These are phyloP conservation scores for Drosophila micromelanica DNA, from an alignment of 1,140 invertebrate species.

Conservation along the genomic window DNA sequence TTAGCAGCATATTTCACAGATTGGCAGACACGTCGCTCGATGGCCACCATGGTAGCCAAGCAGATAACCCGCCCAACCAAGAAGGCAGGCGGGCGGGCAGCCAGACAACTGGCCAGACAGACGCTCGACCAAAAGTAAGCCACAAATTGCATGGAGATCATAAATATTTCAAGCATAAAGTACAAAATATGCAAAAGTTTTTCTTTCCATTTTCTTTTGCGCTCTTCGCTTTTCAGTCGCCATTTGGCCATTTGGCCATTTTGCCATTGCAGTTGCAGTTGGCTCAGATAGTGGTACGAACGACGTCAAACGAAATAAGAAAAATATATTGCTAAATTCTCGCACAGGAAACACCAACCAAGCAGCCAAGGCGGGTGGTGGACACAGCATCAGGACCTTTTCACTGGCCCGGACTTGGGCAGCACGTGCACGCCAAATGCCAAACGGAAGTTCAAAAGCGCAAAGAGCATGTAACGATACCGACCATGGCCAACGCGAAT, in stretches of 20 bases:
- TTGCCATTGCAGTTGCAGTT: constrained; percentile 31
- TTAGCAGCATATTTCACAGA: constrained; percentile 83
- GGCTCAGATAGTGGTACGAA: constrained; percentile 46
- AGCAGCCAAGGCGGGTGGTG: constrained; percentile 14
- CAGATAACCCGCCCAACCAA: constrained; percentile 4
- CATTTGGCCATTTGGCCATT: constrained; percentile 25
- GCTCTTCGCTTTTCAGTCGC: background rate
- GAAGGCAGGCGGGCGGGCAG: background rate
- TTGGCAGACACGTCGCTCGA: constrained; percentile 78
- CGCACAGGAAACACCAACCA: constrained; percentile 55
- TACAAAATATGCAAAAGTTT: constrained; percentile 83
- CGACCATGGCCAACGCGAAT: constrained; percentile 1
- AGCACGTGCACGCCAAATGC: constrained; percentile 77
- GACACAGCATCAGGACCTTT: constrained; percentile 25
- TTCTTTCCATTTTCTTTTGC: constrained; percentile 33
- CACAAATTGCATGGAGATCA: constrained; percentile 83
- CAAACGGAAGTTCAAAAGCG: constrained; percentile 76
- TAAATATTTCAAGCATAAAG: constrained; percentile 83
- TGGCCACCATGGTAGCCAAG: constrained; percentile 35
- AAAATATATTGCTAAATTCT: constrained; percentile 76
- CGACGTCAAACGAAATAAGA: constrained; percentile 71
- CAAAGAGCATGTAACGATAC: constrained; percentile 74
- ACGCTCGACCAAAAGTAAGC: constrained; percentile 74
- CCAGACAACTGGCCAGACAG: constrained; percentile 45
- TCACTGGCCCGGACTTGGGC: constrained; percentile 30